Conservation (phyloP, 2,888 invertebrate species). For the Eupithecia insigniata region DNA sequence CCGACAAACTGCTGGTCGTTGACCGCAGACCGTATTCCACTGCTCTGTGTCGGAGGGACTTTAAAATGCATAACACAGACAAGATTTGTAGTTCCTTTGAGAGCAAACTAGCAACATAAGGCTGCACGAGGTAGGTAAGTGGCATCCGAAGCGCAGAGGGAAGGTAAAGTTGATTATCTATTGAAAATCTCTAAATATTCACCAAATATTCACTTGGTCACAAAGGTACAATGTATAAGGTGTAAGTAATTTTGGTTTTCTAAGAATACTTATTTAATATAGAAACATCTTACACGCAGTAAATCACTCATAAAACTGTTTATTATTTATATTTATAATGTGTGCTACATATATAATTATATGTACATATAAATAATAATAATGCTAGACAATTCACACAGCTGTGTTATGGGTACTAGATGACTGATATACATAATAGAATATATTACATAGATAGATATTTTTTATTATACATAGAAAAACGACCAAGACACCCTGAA, state of each 20-base stretch:
- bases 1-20: not conserved
- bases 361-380: no score
- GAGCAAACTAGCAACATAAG: not conserved
- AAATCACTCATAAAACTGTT: no score
- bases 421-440: no score
- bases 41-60: not conserved
- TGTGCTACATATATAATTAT: no score
- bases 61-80: not conserved
- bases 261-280: not conserved
- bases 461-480: no score
- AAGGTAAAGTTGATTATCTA: not conserved
- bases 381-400: no score
- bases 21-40: not conserved
- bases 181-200: not conserved
- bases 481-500: no score
- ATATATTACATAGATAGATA: no score
- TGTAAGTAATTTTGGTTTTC: no score
- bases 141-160: not conserved
- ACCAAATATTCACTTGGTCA: not conserved
- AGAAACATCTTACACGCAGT: not conserved
- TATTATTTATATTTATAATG: no score
- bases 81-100: not conserved
- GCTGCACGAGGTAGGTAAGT: not conserved
- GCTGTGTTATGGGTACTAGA: no score
- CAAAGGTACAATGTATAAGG: no score